Evolutionary conservation across 2,113 vertebrate genomes (phyloP).

Genomic region (Gymnarchus niloticus): DNA sequence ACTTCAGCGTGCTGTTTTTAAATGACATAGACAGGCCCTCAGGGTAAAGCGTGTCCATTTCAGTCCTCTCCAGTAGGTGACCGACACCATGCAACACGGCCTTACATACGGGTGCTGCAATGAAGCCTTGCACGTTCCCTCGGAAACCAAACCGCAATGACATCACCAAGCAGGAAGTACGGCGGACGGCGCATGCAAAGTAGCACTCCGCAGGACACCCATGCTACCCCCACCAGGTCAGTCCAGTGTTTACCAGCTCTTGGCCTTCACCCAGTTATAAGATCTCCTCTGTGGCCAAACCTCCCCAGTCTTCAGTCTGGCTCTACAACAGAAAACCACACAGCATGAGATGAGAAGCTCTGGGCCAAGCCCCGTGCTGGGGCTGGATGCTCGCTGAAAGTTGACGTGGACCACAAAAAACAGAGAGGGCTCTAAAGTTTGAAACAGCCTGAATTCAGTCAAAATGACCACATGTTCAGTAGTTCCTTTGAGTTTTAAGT

Average conservation of each 20-base stretch:
- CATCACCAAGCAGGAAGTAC: slow-evolving; percentile 51
- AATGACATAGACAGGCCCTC: slow-evolving; percentile 28
- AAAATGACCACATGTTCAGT: neutral
- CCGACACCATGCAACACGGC: slow-evolving; percentile 35
- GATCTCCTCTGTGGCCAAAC: slow-evolving; percentile 89
- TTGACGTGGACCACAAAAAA: neutral
- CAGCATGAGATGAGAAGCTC: slow-evolving; percentile 43
- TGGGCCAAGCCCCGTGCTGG: neutral
- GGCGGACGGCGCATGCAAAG: slow-evolving; percentile 68
- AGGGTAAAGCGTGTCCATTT: neutral
- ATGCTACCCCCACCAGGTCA: slow-evolving; percentile 76
- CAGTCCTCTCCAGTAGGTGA: neutral
- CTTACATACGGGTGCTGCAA: slow-evolving; percentile 37
- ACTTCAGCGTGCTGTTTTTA: neutral
- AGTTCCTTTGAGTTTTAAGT: too few relatives aligned
- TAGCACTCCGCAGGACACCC: slow-evolving; percentile 66
- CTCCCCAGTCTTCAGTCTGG: slow-evolving; percentile 95
- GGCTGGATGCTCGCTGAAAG: neutral
- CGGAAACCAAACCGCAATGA: neutral
- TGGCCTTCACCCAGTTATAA: slow-evolving; percentile 79
- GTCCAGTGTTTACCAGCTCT: slow-evolving; percentile 81
- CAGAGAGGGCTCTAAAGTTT: neutral
- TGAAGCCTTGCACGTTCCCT: slow-evolving; percentile 40
- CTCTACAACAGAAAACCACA: slow-evolving; percentile 85
- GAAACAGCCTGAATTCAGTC: neutral